Percentiles rank a stretch among this genome's conserved stretches.
Evolutionary conservation across 2,888 invertebrate species (phyloP).

Genomic region (Ophioninae sp.): DNA sequence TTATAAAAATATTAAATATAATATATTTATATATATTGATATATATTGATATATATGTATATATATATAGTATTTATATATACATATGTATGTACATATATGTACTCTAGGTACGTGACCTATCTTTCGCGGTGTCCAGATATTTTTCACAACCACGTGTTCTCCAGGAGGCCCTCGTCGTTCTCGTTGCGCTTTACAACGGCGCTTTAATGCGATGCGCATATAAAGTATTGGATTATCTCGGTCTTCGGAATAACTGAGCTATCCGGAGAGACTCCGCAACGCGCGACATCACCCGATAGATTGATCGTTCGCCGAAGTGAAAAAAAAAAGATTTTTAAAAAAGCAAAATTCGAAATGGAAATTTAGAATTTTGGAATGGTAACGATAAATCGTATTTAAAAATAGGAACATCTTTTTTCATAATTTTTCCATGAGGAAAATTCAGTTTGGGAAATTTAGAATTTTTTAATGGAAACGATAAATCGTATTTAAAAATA

Average conservation of each 20-base stretch:
- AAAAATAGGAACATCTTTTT: too few species aligned
- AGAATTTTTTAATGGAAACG: too few species aligned
- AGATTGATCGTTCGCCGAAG: slow-evolving; percentile 14
- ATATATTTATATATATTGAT: slow-evolving; percentile 6
- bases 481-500: too few species aligned
- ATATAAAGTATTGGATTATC: slow-evolving; percentile 68
- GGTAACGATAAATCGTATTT: neutral
- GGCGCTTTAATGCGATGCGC: slow-evolving; percentile 65
- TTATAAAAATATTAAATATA: neutral
- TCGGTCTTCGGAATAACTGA: slow-evolving; percentile 53
- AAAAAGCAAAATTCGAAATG: neutral
- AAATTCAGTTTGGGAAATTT: too few species aligned
- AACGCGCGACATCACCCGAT: neutral
- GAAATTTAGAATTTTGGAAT: neutral
- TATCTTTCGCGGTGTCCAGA: slow-evolving; percentile 19
- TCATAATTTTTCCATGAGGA: too few species aligned
- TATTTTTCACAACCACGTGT: neutral
- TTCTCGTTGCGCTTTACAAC: slow-evolving; percentile 60
- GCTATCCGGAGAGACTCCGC: slow-evolving; percentile 35
- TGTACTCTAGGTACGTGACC: slow-evolving; percentile 47
- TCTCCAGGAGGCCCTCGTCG: slow-evolving; percentile 22
- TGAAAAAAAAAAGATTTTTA: neutral
- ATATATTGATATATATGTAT: slow-evolving; percentile 13
- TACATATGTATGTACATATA: slow-evolving; percentile 10
- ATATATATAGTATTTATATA: neutral